These are phyloP conservation scores for Tenualosa ilisha DNA, from an alignment of 2,797 vertebrate genomes.

Conservation along the genomic window DNA sequence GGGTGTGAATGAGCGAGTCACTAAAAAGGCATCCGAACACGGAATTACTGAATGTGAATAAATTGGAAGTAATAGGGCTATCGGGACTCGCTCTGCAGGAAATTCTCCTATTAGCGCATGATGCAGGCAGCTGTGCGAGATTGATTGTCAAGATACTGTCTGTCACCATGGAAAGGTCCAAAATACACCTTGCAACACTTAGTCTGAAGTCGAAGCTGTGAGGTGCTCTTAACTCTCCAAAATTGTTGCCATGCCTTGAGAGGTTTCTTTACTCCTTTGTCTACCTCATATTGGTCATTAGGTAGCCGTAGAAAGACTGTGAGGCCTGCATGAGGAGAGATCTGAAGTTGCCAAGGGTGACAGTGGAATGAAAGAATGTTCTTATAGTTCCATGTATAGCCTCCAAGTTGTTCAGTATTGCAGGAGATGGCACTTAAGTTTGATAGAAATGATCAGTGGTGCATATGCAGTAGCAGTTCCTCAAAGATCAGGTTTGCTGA, in stretches of 20 bases:
- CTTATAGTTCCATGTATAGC: not conserved
- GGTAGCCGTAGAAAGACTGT: not conserved
- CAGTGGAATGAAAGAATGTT: not conserved
- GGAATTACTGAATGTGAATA: not conserved
- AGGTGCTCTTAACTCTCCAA: not conserved
- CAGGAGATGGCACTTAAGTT: not conserved
- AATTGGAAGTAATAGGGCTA: not conserved
- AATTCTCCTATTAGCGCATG: not conserved
- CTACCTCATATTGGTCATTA: not conserved
- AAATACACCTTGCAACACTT: slow-evolving; percentile 7
- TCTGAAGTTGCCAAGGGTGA: not conserved
- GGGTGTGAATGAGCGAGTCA: not conserved
- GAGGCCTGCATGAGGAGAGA: not conserved
- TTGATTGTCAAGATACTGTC: not conserved
- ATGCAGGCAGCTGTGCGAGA: not conserved
- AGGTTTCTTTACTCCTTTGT: not conserved
- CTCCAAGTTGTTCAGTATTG: not conserved
- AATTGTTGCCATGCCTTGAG: not conserved
- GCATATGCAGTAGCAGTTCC: not conserved
- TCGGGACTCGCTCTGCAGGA: not conserved
- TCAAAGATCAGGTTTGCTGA: not conserved
- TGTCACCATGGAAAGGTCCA: slow-evolving; percentile 14
- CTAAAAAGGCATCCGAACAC: not conserved
- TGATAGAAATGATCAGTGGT: not conserved
- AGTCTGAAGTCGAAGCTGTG: not conserved